Evolutionary conservation across 2,113 vertebrate species (phyloP).

Genomic region (Natator depressus): DNA sequence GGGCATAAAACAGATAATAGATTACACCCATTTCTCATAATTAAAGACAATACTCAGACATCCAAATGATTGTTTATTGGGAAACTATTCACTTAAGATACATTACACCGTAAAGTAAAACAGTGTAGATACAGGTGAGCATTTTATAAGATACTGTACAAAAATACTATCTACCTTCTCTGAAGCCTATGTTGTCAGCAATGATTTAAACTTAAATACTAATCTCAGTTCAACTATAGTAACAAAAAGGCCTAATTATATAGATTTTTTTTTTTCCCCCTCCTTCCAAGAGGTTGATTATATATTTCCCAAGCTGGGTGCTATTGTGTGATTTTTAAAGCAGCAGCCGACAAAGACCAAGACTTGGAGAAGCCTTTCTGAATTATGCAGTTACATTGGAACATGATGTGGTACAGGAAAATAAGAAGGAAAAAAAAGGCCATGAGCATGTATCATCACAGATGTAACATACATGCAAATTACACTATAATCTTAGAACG

Average conservation of each 20-base stretch:
- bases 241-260: neutral
- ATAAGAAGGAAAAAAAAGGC: neutral
- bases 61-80: conserved; percentile 77
- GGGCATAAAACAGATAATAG: neutral
- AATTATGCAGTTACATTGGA: neutral
- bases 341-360: neutral
- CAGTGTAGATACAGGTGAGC: conserved; percentile 23
- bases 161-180: conserved; percentile 41
- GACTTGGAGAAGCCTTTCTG: rapidly evolving
- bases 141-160: conserved; percentile 33
- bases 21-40: neutral
- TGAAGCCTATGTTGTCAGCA: conserved; percentile 11
- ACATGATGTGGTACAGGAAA: rapidly evolving
- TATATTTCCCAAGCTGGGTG: neutral
- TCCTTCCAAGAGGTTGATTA: neutral
- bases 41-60: conserved; percentile 56
- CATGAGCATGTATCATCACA: rapidly evolving
- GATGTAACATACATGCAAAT: rapidly evolving
- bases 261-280: rapidly evolving
- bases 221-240: neutral
- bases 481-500: neutral
- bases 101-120: conserved; percentile 57
- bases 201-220: neutral
- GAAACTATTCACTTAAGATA: conserved; percentile 57
- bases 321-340: rapidly evolving